These are phyloP conservation scores for Squalus acanthias DNA, from an alignment of 2,797 vertebrate species.

Conservation along the genomic window DNA sequence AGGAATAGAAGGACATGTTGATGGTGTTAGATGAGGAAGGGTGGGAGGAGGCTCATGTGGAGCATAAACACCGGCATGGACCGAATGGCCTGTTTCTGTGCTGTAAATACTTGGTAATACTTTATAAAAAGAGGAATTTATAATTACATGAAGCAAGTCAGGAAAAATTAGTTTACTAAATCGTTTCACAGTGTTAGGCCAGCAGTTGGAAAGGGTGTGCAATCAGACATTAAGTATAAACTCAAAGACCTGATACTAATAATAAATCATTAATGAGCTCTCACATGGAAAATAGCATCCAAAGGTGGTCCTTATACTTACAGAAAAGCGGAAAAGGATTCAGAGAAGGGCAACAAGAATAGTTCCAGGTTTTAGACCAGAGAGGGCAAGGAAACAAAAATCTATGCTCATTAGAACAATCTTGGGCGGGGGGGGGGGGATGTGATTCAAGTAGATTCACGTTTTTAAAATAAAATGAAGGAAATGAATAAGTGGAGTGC, in stretches of 20 bases:
- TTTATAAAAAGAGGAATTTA: background rate
- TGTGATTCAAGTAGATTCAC: background rate
- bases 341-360: background rate
- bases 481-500: no score
- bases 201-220: background rate
- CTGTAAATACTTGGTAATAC: background rate
- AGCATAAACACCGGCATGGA: background rate
- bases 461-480: background rate
- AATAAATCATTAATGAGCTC: background rate
- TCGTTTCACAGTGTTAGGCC: background rate
- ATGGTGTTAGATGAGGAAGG: background rate
- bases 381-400: background rate
- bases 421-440: background rate
- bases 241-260: background rate
- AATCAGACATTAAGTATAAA: background rate
- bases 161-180: background rate
- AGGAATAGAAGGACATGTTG: background rate
- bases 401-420: background rate
- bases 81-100: background rate
- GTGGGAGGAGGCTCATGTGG: background rate
- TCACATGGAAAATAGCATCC: background rate
- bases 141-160: background rate
- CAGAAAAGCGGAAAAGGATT: background rate
- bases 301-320: background rate
- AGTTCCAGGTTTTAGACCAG: background rate